A percentile compares a stretch with the other conserved stretches of the same genome.
phyloP scores from a whole-genome alignment of 2,797 vertebrate species.

The Petrocephalus schoutedeni region DNA sequence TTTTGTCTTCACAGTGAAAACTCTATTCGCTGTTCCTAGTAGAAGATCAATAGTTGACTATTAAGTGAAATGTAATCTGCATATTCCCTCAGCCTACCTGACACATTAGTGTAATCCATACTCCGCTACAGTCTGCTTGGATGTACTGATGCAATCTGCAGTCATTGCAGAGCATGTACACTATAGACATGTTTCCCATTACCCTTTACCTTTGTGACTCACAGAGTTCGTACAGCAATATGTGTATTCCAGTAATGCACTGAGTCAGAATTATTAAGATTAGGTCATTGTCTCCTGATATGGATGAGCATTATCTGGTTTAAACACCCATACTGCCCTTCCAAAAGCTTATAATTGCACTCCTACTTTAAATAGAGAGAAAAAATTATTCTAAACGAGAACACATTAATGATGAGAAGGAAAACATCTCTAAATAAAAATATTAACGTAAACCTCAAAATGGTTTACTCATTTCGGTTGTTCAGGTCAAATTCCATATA shows the following conservation, averaged over 20 bases:
- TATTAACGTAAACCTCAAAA: background rate
- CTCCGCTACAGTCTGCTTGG: background rate
- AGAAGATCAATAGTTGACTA: background rate
- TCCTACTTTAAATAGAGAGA: background rate
- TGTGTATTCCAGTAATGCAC: background rate
- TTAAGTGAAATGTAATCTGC: conserved; percentile 10
- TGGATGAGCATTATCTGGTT: background rate
- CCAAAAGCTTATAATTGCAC: background rate
- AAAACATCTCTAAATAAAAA: background rate
- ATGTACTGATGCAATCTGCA: conserved; percentile 35
- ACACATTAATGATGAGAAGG: background rate
- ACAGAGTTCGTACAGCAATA: background rate
- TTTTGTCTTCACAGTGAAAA: background rate
- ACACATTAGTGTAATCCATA: conserved; percentile 14
- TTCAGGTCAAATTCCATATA: background rate
- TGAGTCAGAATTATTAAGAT: background rate
- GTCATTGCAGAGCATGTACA: conserved; percentile 27
- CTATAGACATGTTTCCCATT: background rate
- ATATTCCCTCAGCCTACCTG: background rate
- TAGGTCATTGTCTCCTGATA: background rate
- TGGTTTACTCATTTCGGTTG: background rate
- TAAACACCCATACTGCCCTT: background rate
- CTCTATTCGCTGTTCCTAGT: background rate
- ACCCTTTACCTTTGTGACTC: conserved; percentile 15
- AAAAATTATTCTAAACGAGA: no score